Percentiles rank a stretch among this genome's conserved stretches.
These are phyloP conservation scores for Drosophila kohkoa DNA, from an alignment of 1,140 invertebrate genomes.

Conservation along the genomic window DNA sequence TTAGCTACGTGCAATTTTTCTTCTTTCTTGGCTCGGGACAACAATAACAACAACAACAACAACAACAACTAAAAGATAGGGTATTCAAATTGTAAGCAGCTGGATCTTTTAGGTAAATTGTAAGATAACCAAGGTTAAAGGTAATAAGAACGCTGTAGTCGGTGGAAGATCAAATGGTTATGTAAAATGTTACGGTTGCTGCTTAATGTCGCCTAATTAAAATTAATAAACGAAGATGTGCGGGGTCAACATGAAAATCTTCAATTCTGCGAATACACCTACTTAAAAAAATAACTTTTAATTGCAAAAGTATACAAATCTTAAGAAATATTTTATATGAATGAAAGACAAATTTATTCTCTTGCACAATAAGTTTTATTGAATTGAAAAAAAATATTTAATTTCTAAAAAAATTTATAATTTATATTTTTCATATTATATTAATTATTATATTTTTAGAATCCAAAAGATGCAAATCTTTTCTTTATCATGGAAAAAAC, in stretches of 20 bases:
- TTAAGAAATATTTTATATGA: too few relatives aligned
- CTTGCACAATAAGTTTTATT: too few relatives aligned
- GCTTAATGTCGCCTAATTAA: constrained; percentile 26
- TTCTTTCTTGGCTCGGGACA: constrained; percentile 43
- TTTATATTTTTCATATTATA: too few relatives aligned
- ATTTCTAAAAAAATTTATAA: too few relatives aligned
- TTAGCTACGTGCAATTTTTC: constrained; percentile 75
- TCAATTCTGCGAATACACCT: not conserved
- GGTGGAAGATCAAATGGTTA: constrained; percentile 24
- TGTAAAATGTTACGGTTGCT: constrained; percentile 1
- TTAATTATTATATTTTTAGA: too few relatives aligned
- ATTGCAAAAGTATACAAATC: too few relatives aligned
- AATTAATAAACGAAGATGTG: constrained; percentile 28
- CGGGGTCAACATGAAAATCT: not conserved
- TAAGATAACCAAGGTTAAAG: constrained; percentile 1
- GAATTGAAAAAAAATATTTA: too few relatives aligned
- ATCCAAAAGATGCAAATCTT: too few relatives aligned
- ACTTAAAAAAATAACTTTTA: too few relatives aligned
- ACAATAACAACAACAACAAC: too few relatives aligned
- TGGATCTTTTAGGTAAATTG: constrained; percentile 1
- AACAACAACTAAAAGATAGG: constrained; percentile 34
- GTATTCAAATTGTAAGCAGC: constrained; percentile 14
- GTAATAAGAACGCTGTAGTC: not conserved
- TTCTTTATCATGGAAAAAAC: too few relatives aligned
- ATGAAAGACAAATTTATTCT: too few relatives aligned